phyloP scores from a whole-genome alignment of 2,797 vertebrate genomes.

The Arctocebus calabarensis region DNA sequence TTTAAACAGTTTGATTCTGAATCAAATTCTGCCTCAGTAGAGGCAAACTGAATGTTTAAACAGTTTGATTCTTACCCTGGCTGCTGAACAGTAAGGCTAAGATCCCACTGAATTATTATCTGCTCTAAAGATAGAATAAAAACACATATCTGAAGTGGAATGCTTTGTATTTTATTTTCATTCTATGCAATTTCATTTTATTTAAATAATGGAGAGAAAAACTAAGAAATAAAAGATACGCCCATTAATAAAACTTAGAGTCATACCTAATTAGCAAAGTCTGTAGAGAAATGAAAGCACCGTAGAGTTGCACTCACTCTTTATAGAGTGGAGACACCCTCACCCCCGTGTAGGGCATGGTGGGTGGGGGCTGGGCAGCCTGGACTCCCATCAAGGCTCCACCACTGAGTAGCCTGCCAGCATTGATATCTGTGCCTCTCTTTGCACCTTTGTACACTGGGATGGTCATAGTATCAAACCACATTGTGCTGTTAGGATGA shows the following conservation, averaged over 20 bases:
- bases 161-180: not conserved
- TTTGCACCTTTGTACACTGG: not conserved
- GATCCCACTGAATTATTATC: not conserved
- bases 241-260: not conserved
- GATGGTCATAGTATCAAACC: not conserved
- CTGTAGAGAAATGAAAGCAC: not conserved
- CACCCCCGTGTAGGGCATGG: accelerated
- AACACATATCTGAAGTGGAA: not conserved
- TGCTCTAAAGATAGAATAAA: not conserved
- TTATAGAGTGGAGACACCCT: not conserved
- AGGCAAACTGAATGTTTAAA: not conserved
- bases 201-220: not conserved
- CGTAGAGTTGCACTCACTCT: not conserved
- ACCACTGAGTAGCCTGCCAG: no score
- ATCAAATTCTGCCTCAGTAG: no score
- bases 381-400: not conserved
- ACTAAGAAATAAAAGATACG: not conserved
- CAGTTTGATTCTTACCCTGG: not conserved
- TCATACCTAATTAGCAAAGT: not conserved
- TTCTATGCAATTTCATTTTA: not conserved
- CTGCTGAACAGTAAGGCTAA: not conserved
- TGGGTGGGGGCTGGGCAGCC: not conserved
- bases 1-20: no score
- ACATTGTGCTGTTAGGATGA: accelerated
- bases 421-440: not conserved